Base-by-base conservation (phyloP, 2,797 vertebrate species). In the Adrianichthys oophorus region DNA sequence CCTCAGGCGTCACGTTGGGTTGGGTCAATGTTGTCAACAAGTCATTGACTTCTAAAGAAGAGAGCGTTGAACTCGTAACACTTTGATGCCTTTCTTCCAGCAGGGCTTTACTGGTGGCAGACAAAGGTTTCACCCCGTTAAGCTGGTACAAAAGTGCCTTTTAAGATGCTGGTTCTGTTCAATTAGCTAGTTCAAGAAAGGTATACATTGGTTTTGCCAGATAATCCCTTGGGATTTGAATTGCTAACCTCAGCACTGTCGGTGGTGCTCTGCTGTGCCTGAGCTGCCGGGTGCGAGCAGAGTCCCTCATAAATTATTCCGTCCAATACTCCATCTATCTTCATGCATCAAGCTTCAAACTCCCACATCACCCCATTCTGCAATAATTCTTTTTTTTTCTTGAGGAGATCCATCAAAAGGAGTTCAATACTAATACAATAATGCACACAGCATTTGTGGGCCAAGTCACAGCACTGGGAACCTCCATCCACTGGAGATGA, bases 301-400 rank as follows among this genome's bases (percentile, higher is more conserved):
- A 43, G 43, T 42, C 63, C 58, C 68, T 73, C 50, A 83, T 88
- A 64, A 85, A 86, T 89, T 74, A 87, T 90, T 87, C 87, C 72
- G 23, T 59, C 64, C 76, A 7, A 72, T 73, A 68, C 85, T 74
- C 74, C 81, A 77, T 83, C 86, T 52, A 82, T 88, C 86, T 63
- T 68, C 60, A 73, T 59, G 72, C 79, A 85, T 88, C 84, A 85
- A 50, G 59, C 79, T 87, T 87, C 85, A 86, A 84, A 76, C 71
- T 72, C 80, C 58, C 68, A 52, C 68, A 55, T 78, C 75, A 64
- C 63, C 52, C 54, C 61, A 10, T 82, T 76, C 66, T 66, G 84
- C 82, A 81, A 76, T 80, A 79, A 84, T 85, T 84, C 80, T 82
- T 81, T 83, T 86, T 78, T 69, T 81, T 83, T 86, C 77, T 72